Conservation (phyloP, 2,888 invertebrate species). For the Mylabris sibirica region DNA sequence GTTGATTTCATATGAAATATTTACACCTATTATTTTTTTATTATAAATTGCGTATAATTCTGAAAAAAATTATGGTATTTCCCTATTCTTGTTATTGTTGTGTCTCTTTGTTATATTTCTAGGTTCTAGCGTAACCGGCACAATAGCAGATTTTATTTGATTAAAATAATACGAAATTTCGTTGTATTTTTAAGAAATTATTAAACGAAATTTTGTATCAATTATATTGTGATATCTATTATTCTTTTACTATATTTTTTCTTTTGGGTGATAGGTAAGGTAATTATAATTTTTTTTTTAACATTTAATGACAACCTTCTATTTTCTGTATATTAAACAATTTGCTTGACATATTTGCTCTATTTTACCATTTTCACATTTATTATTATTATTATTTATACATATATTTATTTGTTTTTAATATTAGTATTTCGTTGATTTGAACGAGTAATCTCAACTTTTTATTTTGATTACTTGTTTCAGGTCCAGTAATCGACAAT, state of each 20-base stretch:
- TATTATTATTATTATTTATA: background rate
- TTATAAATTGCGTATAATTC: background rate
- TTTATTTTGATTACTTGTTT: constrained; percentile 48
- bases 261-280: background rate
- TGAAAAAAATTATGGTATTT: background rate
- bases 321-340: background rate
- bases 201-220: background rate
- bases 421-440: constrained; percentile 26
- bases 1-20: background rate
- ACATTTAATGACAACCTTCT: background rate
- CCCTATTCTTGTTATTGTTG: too few species aligned
- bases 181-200: too few species aligned
- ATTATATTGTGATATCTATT: background rate
- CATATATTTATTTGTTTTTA: background rate
- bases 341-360: constrained; percentile 1
- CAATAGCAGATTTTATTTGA: constrained; percentile 17
- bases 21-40: background rate
- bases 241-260: constrained; percentile 8
- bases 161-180: too few species aligned
- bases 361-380: background rate
- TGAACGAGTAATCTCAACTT: constrained; percentile 49
- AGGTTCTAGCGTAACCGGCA: constrained; percentile 35
- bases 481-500: constrained; percentile 42
- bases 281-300: background rate
- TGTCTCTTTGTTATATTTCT: constrained; percentile 48